phyloP scores from a whole-genome alignment of 2,888 invertebrate species.

The Scotopteryx bipunctaria region DNA sequence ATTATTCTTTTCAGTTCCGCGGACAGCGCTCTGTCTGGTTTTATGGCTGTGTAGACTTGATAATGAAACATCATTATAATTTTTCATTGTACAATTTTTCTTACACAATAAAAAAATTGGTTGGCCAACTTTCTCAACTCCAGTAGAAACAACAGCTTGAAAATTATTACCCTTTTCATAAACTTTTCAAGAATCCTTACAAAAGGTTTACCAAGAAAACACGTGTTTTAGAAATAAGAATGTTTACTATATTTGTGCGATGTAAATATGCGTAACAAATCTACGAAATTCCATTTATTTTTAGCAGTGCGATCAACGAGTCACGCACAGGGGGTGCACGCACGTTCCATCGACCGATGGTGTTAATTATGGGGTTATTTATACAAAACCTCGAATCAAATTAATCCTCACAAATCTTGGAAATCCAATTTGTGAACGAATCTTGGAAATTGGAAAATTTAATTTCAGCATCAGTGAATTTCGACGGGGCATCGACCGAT shows the following conservation, averaged over 20 bases:
- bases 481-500: too few relatives aligned
- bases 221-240: not conserved
- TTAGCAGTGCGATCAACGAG: constrained; percentile 11
- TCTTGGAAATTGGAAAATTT: not conserved
- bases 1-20: not conserved
- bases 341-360: constrained; percentile 7
- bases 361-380: constrained; percentile 8
- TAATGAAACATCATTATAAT: too few relatives aligned
- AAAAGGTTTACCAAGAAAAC: not conserved
- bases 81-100: too few relatives aligned
- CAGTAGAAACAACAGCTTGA: not conserved
- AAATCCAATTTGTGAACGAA: not conserved
- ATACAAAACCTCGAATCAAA: not conserved
- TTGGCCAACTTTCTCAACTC: not conserved
- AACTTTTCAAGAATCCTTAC: not conserved
- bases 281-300: constrained; percentile 17
- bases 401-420: not conserved
- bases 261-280: constrained; percentile 13
- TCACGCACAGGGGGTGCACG: constrained; percentile 22
- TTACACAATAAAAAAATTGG: too few relatives aligned
- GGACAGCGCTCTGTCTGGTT: not conserved
- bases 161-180: not conserved
- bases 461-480: too few relatives aligned
- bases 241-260: not conserved
- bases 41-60: too few relatives aligned